Conservation (phyloP, 2,113 vertebrate genomes). For the Rousettus leschenaultii region DNA sequence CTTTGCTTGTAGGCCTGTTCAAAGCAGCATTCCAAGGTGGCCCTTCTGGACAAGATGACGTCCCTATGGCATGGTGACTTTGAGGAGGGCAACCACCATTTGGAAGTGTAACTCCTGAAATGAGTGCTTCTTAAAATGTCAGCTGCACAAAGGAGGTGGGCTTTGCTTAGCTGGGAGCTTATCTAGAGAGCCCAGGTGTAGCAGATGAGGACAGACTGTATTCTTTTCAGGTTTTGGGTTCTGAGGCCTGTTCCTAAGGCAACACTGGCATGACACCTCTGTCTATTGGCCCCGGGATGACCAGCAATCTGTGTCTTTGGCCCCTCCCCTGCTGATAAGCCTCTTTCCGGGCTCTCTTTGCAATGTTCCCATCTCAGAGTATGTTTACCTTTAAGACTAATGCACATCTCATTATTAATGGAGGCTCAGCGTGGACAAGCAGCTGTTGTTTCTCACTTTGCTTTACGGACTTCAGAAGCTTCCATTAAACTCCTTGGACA, state of each 20-base stretch:
- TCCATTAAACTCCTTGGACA: conserved; percentile 13
- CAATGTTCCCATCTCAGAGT: not conserved
- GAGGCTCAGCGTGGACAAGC: not conserved
- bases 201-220: not conserved
- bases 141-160: not conserved
- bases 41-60: not conserved
- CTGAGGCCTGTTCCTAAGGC: not conserved
- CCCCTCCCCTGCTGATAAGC: conserved; percentile 11
- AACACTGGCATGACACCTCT: not conserved
- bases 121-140: not conserved
- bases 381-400: conserved; percentile 59
- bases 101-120: not conserved
- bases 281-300: not conserved
- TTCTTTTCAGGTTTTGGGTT: not conserved
- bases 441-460: conserved; percentile 51
- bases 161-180: not conserved
- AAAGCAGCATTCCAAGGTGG: not conserved
- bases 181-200: not conserved
- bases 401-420: not conserved
- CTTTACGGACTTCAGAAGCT: conserved; percentile 39
- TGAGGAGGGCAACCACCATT: not conserved
- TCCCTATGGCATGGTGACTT: not conserved
- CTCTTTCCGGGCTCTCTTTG: not conserved
- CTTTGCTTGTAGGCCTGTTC: not conserved
- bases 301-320: not conserved